These are phyloP conservation scores for Siphamia tubifer DNA, from an alignment of 2,113 vertebrate species.

Conservation along the genomic window DNA sequence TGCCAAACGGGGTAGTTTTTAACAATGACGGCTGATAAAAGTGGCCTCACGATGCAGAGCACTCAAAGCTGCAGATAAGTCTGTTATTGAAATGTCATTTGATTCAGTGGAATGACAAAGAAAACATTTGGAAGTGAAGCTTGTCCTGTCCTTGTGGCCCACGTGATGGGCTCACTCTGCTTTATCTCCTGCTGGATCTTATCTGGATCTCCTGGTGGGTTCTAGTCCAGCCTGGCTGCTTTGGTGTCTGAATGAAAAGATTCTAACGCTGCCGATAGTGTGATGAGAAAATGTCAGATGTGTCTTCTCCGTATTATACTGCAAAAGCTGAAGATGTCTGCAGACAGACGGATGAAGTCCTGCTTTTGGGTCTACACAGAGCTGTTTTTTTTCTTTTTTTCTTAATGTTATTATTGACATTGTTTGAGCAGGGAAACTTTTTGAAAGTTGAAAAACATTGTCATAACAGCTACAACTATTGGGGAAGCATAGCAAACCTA, in stretches of 20 bases:
- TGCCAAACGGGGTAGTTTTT: background rate
- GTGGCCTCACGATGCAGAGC: background rate
- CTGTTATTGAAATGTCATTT: slow-evolving; percentile 34
- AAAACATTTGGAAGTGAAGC: slow-evolving; percentile 28
- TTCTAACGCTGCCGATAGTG: slow-evolving; percentile 13
- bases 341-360: background rate
- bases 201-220: slow-evolving; percentile 47
- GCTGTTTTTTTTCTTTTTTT: background rate
- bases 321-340: background rate
- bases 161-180: slow-evolving; percentile 28
- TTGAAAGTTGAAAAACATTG: no score
- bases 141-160: slow-evolving; percentile 34
- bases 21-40: slow-evolving; percentile 9
- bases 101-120: slow-evolving; percentile 32
- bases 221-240: slow-evolving; percentile 55
- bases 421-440: no score
- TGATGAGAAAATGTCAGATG: slow-evolving; percentile 18
- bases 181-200: slow-evolving; percentile 49
- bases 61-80: slow-evolving; percentile 18
- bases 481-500: no score
- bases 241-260: slow-evolving; percentile 49
- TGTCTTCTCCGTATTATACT: no score
- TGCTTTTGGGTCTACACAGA: background rate
- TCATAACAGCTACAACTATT: no score
- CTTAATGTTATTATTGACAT: no score